Evolutionary conservation across 2,888 invertebrate genomes (phyloP), one percentile per base, ranked within the genome.

Genomic region (Rhamnusium bicolor): DNA sequence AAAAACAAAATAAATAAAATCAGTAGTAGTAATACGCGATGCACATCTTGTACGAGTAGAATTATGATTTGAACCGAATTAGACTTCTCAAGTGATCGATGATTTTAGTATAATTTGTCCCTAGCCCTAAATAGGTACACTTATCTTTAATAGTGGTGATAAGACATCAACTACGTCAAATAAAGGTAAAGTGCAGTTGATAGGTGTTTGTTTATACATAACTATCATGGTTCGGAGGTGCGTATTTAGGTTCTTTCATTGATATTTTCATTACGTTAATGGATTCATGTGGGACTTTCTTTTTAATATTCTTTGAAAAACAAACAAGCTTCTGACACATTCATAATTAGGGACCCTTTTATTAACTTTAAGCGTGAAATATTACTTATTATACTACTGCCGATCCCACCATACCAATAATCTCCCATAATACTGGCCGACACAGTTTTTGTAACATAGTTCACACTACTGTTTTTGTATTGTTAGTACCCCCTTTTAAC

Each of bases 141-240:
- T 56, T 56, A 56, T 56, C 27, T 56, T 56, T 5, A 8, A 14
- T 14, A 27, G 27, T 56, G 16, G 54, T 56, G 54, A 56, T 56
- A 56, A 56, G 54, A 56, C 24, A 27, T 27, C 24, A 19, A 56
- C 54, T 56, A 14, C 54, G 54, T 56, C 54, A 27, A 16, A 56
- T 27, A 56, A 14, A 56, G 54, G 27, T 27, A n/a, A 56, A 24
- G 54, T 56, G 16, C 5, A 56, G 27, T 56, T 56, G 54, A 56
- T 56, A 56, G 53, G 54, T 27, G 54, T 56, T 56, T 56, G 54
- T 54, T 54, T 54, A 54, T 54, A 19, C 54, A 24, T 54, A 54
- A 56, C 27, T 56, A 56, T n/a, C 14, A 3, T n/a, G 14, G 27
- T 40, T 40, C 40, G 12, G n/a, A 40, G n/a, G 12, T n/a, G 40